These are phyloP conservation scores for Carassius carassius DNA, from an alignment of 2,113 vertebrate species.

Conservation along the genomic window DNA sequence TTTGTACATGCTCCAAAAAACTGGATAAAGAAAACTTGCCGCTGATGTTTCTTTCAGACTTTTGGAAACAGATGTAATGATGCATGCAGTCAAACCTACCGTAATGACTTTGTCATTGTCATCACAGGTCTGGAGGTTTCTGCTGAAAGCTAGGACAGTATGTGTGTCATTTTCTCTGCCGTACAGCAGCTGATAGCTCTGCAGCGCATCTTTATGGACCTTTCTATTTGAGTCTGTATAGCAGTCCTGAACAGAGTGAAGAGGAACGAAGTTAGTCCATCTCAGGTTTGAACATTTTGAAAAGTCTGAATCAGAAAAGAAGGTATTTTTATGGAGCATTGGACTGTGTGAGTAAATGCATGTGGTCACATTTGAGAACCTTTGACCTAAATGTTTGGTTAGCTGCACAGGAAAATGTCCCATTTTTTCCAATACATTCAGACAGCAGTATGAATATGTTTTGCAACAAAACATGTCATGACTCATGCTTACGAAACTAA, in stretches of 20 bases:
- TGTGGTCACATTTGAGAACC: background rate
- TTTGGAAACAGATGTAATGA: background rate
- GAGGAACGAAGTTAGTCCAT: background rate
- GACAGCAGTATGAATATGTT: background rate
- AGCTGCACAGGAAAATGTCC: background rate
- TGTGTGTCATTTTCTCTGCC: slow-evolving; percentile 86
- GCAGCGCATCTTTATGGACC: slow-evolving; percentile 79
- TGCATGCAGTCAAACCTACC: slow-evolving; percentile 64
- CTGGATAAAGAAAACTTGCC: background rate
- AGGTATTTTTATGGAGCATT: background rate
- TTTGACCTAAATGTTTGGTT: background rate
- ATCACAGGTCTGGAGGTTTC: slow-evolving; percentile 84
- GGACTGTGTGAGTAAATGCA: background rate
- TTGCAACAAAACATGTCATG: background rate
- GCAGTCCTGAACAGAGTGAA: slow-evolving; percentile 78
- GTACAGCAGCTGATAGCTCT: slow-evolving; percentile 84
- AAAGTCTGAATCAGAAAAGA: background rate
- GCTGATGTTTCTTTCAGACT: background rate
- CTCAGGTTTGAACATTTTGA: background rate
- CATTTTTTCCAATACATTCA: background rate
- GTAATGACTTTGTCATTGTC: slow-evolving; percentile 81
- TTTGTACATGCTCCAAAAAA: background rate
- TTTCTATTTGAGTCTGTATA: slow-evolving; percentile 79
- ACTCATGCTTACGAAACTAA: background rate
- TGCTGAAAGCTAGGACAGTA: slow-evolving; percentile 81